Conservation (phyloP, 2,113 vertebrate genomes). For the Rhinolophus ferrumequinum region DNA sequence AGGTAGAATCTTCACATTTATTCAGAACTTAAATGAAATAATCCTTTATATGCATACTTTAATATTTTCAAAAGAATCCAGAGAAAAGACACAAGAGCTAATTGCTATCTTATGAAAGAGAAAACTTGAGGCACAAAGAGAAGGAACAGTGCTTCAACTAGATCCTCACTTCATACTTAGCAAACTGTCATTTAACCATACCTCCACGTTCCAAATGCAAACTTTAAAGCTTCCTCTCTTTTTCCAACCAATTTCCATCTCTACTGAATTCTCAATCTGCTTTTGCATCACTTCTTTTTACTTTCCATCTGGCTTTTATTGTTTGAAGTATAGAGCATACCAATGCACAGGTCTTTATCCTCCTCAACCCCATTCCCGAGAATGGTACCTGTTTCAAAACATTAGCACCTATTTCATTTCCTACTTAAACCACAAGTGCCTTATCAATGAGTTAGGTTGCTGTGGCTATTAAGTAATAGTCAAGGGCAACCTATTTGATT, state of each 20-base stretch:
- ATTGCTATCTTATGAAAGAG: slow-evolving; percentile 28
- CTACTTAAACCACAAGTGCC: slow-evolving; percentile 14
- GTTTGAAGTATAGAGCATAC: background rate
- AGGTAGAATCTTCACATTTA: background rate
- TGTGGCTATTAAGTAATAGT: background rate
- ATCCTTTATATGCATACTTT: background rate
- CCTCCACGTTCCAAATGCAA: background rate
- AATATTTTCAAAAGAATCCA: slow-evolving; percentile 54
- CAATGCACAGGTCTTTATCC: background rate
- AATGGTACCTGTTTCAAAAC: slow-evolving; percentile 8
- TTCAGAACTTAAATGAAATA: slow-evolving; percentile 2
- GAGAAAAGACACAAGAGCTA: slow-evolving; percentile 3
- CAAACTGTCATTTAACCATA: background rate
- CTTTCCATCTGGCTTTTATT: slow-evolving; percentile 26
- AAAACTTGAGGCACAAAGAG: background rate
- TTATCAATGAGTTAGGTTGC: background rate
- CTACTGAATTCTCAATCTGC: slow-evolving; percentile 19
- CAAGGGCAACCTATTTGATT: background rate
- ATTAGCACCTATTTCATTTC: slow-evolving; percentile 5
- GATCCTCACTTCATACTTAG: background rate
- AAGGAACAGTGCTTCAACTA: background rate
- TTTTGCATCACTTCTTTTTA: slow-evolving; percentile 17
- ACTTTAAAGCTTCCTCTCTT: slow-evolving; percentile 10
- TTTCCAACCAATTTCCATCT: background rate
- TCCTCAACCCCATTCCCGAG: background rate